Evolutionary conservation across 1,140 invertebrate species (phyloP), one percentile per base, ranked within the genome.

Genomic region (Galleria mellonella): DNA sequence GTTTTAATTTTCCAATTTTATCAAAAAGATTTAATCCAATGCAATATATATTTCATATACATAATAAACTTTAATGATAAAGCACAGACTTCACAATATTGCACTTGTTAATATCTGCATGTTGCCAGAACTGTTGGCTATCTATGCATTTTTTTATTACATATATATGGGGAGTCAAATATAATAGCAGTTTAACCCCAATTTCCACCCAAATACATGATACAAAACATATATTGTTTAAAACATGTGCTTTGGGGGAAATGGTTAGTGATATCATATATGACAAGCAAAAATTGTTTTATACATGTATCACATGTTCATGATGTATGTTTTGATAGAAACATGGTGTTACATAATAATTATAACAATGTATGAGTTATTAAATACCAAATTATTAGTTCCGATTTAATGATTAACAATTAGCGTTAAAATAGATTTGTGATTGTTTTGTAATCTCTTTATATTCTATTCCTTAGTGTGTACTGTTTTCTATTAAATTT

Each of bases 401-500:
- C 35, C 29, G 48, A 36, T 52, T 45, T 52, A 33, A 51, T 53
- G 45, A 66, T 51, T 60, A 55, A 53, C 50, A 44, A 54, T 64
- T 66, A 62, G 58, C 31, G 47, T 49, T 49, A 42, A 55, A 59
- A 53, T 70, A 67, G 58, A 62, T 71, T 67, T 69, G 65, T 72
- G 68, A 75, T 57, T 72, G 75, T 78, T 76, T 74, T 68, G 61
- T 70, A 64, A 71, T 69, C 62, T 62, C 59, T 71, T 71, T 77
- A 70, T 76, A 76, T 76, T 79, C 53, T 72, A 72, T 67, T 52
- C 61, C 43, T 70, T 70, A 74, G 70, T 77, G 61, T 74, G 64
- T 82, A 77, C 73, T 78, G 72, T 83, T 83, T 78, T 79, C 52
- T 65, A 76, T 74, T 53, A 72, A 74, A 72, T 70, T 74, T 76